These are phyloP conservation scores for Neoarius graeffei DNA, from an alignment of 2,113 vertebrate genomes.

Conservation along the genomic window DNA sequence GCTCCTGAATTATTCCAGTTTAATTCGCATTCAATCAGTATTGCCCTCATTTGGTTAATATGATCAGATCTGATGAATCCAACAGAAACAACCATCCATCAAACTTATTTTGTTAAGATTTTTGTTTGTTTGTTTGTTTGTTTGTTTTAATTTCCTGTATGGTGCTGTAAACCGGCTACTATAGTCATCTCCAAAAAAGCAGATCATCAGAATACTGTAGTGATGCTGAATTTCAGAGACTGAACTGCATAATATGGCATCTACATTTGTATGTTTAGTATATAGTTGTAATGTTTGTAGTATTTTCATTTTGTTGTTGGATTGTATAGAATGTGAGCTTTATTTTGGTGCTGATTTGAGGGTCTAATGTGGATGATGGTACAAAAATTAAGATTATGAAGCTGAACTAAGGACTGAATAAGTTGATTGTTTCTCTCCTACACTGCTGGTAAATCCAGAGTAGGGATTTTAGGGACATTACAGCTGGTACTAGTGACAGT, in stretches of 20 bases:
- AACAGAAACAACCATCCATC: neutral
- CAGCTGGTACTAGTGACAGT: too few relatives aligned
- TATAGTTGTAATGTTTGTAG: neutral
- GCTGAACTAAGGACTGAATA: neutral
- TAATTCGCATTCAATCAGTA: neutral
- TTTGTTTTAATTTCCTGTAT: neutral
- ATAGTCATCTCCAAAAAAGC: neutral
- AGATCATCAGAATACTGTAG: constrained; percentile 10
- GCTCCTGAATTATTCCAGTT: neutral
- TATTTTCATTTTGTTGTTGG: neutral
- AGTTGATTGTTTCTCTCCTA: neutral
- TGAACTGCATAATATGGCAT: too few relatives aligned
- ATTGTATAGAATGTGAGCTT: neutral
- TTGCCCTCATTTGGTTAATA: neutral
- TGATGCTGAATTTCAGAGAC: neutral
- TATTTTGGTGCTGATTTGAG: neutral
- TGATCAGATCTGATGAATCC: neutral
- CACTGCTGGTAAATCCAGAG: neutral
- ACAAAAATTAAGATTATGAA: neutral
- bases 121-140: neutral
- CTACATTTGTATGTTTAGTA: neutral
- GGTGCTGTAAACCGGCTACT: neutral
- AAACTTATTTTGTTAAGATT: neutral
- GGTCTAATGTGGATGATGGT: neutral
- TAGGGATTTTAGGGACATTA: neutral